Evolutionary conservation across 2,888 invertebrate genomes (phyloP), one percentile per base, ranked within the genome.

Genomic region (Phyllotreta striolata): DNA sequence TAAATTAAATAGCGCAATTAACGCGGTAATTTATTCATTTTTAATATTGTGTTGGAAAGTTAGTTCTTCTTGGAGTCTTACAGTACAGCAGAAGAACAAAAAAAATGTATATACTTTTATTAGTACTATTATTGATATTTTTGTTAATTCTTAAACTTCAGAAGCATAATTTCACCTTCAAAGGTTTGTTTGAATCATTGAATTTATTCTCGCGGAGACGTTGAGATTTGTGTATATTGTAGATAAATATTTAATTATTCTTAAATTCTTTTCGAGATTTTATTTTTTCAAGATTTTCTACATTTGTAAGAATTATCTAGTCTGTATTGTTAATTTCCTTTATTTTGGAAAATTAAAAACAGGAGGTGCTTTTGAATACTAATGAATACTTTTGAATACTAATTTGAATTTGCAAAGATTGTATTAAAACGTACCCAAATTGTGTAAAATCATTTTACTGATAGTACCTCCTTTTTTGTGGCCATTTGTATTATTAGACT

Each of bases 301-400:
- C 52, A 65, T 64, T 58, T 66, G 56, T 63, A 66, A 57, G 52
- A 65, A 64, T 64, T 68, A 65, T 72, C 72, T 72, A 72, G 72
- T 72, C 72, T 70, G 58, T 69, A 69, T 24, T 66, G 62, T 63
- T 66, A 64, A 62, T 66, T 62, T 62, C 52, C 47, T 52, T 40
- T 62, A 52, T 60, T 24, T 49, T 68, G 41, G 58, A 58, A 59
- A 69, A 43, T 63, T 66, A 67, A 67, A 55, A 62, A 61, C 58
- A 62, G 61, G 61, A 69, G 70, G 70, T 72, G 67, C 69, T 72
- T 24, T 24, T 24, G 24, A 24, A n/a, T n/a, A n/a, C n/a, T n/a
- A n/a, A n/a, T n/a, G n/a, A n/a, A n/a, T n/a, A n/a, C n/a, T n/a
- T n/a, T n/a, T n/a, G n/a, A n/a, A n/a, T n/a, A n/a, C n/a, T n/a